Percentiles rank a stretch among this genome's conserved stretches.
Conservation (phyloP, 1,140 invertebrate species). For the Eurosta solidaginis region DNA sequence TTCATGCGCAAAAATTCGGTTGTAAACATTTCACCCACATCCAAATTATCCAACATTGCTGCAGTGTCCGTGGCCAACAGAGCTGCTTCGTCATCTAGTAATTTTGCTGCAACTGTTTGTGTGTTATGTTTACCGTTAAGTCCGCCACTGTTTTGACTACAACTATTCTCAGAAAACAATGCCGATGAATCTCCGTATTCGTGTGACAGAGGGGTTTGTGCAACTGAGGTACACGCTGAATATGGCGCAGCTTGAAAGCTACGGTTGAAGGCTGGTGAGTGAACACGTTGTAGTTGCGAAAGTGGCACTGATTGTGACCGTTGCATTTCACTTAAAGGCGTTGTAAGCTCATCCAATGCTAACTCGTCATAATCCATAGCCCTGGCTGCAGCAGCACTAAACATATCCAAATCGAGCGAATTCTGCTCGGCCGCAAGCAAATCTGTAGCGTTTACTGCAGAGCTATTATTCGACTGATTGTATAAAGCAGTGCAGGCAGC, state of each 20-base stretch:
- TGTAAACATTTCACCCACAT: constrained; percentile 45
- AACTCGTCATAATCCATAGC: not conserved
- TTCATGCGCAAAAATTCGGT: constrained; percentile 46
- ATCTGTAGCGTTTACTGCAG: constrained; percentile 35
- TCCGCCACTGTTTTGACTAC: constrained; percentile 45
- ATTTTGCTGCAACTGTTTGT: not conserved
- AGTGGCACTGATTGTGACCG: constrained; percentile 57
- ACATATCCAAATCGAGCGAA: constrained; percentile 51
- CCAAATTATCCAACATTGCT: constrained; percentile 43
- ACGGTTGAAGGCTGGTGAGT: constrained; percentile 45
- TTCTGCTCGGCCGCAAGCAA: constrained; percentile 45
- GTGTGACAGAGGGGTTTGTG: constrained; percentile 71
- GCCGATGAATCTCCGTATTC: constrained; percentile 73
- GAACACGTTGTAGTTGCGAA: constrained; percentile 49
- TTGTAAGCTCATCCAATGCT: not conserved
- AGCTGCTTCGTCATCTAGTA: constrained; percentile 21
- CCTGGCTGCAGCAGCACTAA: not conserved
- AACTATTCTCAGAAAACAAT: constrained; percentile 54
- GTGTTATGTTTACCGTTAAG: constrained; percentile 34
- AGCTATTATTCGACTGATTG: not conserved
- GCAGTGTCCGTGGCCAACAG: constrained; percentile 28
- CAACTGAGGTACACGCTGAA: constrained; percentile 69
- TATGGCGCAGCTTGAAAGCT: constrained; percentile 42
- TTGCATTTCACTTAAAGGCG: constrained; percentile 43
- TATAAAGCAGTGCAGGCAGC: not conserved